Evolutionary conservation across 2,888 invertebrate genomes (phyloP).

Genomic region (Cephus pygmeus): DNA sequence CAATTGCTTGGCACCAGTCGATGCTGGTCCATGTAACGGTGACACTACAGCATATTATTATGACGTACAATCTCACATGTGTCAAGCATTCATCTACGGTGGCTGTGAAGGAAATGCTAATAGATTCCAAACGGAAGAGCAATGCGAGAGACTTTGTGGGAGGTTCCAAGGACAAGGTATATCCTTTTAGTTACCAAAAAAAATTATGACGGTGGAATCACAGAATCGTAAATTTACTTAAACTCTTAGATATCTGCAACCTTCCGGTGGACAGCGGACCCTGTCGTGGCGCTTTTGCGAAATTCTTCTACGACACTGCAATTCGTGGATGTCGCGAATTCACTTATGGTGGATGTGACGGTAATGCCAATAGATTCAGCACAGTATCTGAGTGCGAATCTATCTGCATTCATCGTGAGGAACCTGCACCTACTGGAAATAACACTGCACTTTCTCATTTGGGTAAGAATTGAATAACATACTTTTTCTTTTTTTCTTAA

Average conservation of each 20-base stretch:
- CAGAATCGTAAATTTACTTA: neutral
- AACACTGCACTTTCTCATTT: constrained; percentile 58
- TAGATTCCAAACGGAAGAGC: constrained; percentile 79
- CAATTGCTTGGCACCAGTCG: constrained; percentile 74
- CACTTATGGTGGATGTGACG: constrained; percentile 84
- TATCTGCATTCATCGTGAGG: constrained; percentile 74
- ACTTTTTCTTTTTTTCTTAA: neutral
- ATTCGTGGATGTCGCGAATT: constrained; percentile 76
- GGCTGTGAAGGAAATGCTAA: constrained; percentile 82
- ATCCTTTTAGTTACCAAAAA: constrained; percentile 21
- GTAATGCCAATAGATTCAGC: constrained; percentile 87
- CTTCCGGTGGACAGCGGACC: constrained; percentile 76
- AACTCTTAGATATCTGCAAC: constrained; percentile 77
- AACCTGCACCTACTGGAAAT: constrained; percentile 66
- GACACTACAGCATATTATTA: constrained; percentile 80
- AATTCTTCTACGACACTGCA: constrained; percentile 77
- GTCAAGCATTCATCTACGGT: constrained; percentile 76
- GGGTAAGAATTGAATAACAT: constrained; percentile 45
- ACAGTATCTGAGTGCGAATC: constrained; percentile 79
- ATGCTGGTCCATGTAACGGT: constrained; percentile 77
- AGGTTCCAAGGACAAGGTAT: constrained; percentile 77
- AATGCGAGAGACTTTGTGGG: constrained; percentile 83
- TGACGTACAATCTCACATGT: constrained; percentile 70
- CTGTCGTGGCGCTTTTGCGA: constrained; percentile 74
- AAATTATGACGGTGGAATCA: neutral